Evolutionary conservation across 2,797 vertebrate genomes (phyloP), one percentile per base, ranked within the genome.

Genomic region (Peromyscus eremicus): DNA sequence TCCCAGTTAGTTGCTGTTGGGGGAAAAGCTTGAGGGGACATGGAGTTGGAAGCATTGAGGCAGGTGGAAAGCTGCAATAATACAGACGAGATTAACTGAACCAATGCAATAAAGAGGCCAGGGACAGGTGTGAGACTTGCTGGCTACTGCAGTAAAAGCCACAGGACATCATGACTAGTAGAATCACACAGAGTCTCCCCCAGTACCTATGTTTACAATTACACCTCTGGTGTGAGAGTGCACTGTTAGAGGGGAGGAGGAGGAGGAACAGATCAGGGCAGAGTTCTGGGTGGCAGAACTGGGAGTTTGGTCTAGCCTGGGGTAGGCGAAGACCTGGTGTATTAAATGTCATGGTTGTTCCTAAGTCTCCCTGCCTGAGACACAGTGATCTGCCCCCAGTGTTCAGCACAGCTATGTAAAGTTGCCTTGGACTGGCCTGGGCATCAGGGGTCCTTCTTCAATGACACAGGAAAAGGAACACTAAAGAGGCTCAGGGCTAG

Each of bases 401-500:
- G 9, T 1, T 3, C 6, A 49, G 40, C n/a, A 9, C 27, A 37
- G 27, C 25, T 37, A 1, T 0, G 5, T n/a, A 73, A 29, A 25
- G 14, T 12, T 55, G 32, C 46, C 55, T 27, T 14, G 43, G 71
- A 34, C n/a, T 49, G 12, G 43, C 19, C 71, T 64, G 6, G 8
- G 25, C 46, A 23, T 49, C 32, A 34, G 46, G 12, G 14, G 0
- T 68, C 62, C 82, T 73, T 17, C 52, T 46, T 73, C 77, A 86
- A 64, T 40, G 6, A 43, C 84, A 60, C 29, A 81, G 25, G 55
- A 71, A 8, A 92, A 55, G 75, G 46, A 52, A 32, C 14, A 29
- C 0, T 0, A 7, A 73, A 71, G n/a, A 76, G 27, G 4, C 37
- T 70, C 25, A 52, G 60, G 27, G 5, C 52, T 29, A 1, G 11